Base-by-base conservation (phyloP, 1,140 invertebrate species). In the Prorops nasuta region DNA sequence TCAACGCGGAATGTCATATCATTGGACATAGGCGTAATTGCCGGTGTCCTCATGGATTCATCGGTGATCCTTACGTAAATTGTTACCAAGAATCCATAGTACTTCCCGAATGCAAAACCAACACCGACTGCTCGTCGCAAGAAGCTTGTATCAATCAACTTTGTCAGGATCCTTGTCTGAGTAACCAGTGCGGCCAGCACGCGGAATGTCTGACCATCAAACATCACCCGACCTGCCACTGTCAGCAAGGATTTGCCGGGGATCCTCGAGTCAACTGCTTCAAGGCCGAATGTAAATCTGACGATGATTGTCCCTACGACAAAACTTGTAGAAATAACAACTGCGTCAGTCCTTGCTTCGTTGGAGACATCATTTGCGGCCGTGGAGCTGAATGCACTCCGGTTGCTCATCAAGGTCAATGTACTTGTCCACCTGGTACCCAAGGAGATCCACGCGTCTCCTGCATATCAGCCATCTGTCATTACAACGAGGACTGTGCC, bases 401-500 rank as follows among this genome's bases (percentile, higher is more conserved):
- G 0, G 78, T 85, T 40, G 82, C 84, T 35, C 92, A 95, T 61
- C 80, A 81, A 49, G 85, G 88, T 2, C 86, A 88, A 49, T 96
- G 93, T 64, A 82, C 82, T 40, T 95, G 92, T 74, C 91, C 91
- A 31, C 62, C 81, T 9, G 91, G 91, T 24, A 91, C 88, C 3
- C 91, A 94, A 72, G 92, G 92, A 18, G 85, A 92, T 70, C 86
- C 91, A 2, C 80, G 84, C 38, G 72, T 89, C 1, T 84, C 88
- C n/a, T 94, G 91, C 65, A 86, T 94, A 28, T 84, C 85, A 8
- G 88, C 88, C 2, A 83, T 87, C 24, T 95, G 93, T 63, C 88
- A 90, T 58, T 91, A 91, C 61, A 92, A 95, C 65, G 90, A 93
- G 64, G 92, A 95, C 56, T 96, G 93, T 62, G 87, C 88, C 4